Percentiles rank a stretch among this genome's conserved stretches.
phyloP scores from a whole-genome alignment of 2,113 vertebrate species.

The Trogon melanurus region DNA sequence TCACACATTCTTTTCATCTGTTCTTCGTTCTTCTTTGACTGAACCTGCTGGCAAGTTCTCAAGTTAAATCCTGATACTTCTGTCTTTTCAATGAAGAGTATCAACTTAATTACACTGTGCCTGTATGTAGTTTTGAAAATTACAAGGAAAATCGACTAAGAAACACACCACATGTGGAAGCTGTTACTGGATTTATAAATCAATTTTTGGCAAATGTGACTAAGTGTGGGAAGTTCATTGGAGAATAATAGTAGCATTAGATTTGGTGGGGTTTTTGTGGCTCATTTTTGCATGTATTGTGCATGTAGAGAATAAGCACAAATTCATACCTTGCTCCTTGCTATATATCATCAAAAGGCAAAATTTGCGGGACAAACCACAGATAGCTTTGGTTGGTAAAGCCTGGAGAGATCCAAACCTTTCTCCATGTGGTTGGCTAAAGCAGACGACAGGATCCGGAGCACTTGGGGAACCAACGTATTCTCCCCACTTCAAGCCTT shows the following conservation, averaged over 20 bases:
- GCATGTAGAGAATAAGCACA: not conserved
- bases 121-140: not conserved
- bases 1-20: not conserved
- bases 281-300: not conserved
- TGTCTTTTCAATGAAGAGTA: not conserved
- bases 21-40: not conserved
- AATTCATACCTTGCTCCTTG: slow-evolving; percentile 92
- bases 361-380: slow-evolving; percentile 93
- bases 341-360: slow-evolving; percentile 99
- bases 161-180: not conserved
- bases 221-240: not conserved
- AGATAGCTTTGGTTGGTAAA: slow-evolving; percentile 93
- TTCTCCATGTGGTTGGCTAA: slow-evolving; percentile 96
- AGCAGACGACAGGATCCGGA: slow-evolving; percentile 94
- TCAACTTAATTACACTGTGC: not conserved
- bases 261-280: not conserved
- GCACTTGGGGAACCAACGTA: slow-evolving; percentile 96
- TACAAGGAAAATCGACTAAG: not conserved
- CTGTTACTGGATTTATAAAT: not conserved
- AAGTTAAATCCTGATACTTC: not conserved
- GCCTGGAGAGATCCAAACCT: slow-evolving; percentile 92
- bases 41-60: not conserved
- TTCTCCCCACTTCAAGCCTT: slow-evolving; percentile 97
- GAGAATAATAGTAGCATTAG: not conserved
- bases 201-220: not conserved